Conservation (phyloP, 2,888 invertebrate genomes). For the Ormia ochracea region DNA sequence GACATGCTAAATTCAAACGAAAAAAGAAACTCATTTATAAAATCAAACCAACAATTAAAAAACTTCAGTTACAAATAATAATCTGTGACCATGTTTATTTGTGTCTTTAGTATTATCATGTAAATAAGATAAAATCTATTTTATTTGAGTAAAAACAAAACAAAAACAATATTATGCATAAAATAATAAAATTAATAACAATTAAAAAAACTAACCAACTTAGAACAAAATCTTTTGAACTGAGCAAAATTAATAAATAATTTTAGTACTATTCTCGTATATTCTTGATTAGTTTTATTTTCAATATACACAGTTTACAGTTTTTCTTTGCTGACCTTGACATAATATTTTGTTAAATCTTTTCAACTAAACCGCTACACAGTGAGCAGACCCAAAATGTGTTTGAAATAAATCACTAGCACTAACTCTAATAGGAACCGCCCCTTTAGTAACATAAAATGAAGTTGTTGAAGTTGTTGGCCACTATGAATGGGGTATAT, state of each 20-base stretch:
- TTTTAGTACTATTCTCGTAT: not conserved
- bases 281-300: not conserved
- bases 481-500: too few relatives aligned
- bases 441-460: too few relatives aligned
- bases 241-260: not conserved
- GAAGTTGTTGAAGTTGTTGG: too few relatives aligned
- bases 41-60: conserved; percentile 27
- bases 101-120: conserved; percentile 17
- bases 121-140: conserved; percentile 29
- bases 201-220: conserved; percentile 22
- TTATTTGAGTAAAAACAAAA: conserved; percentile 12
- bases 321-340: not conserved
- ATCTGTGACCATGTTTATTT: conserved; percentile 31
- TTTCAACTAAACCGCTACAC: too few relatives aligned
- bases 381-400: too few relatives aligned
- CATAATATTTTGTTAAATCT: not conserved
- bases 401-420: too few relatives aligned
- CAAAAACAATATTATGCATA: conserved; percentile 5
- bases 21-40: conserved; percentile 21
- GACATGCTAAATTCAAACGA: conserved; percentile 34
- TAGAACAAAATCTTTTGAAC: conserved; percentile 4
- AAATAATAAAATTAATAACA: conserved; percentile 12
- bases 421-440: too few relatives aligned
- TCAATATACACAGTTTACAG: too few relatives aligned
- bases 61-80: conserved; percentile 27